Evolutionary conservation across 2,797 vertebrate species (phyloP).

Genomic region (Borostomias antarcticus): DNA sequence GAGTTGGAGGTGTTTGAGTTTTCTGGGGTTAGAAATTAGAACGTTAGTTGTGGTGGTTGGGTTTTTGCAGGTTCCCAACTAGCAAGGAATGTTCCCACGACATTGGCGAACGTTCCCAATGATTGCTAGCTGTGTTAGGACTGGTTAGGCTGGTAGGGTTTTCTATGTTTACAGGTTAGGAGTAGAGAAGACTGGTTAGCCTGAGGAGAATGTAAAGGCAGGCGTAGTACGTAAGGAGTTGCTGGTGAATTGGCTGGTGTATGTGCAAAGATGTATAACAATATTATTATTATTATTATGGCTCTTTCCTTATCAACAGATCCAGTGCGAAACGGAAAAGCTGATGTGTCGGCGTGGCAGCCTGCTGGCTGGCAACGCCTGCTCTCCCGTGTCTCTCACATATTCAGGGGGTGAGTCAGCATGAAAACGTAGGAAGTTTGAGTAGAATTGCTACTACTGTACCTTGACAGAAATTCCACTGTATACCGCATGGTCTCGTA

Average conservation of each 20-base stretch:
- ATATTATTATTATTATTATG: no score
- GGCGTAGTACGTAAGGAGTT: background rate
- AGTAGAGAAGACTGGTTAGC: no score
- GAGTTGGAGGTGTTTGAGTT: background rate
- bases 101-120: no score
- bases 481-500: background rate
- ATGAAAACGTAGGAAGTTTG: background rate
- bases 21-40: no score
- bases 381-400: background rate
- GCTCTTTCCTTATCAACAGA: conserved; percentile 55
- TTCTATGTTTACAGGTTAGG: no score
- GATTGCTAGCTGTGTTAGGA: background rate
- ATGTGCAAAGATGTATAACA: no score
- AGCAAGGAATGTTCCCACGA: no score
- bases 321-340: conserved; percentile 17
- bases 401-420: background rate
- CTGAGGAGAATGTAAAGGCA: no score
- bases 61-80: no score
- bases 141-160: background rate
- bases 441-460: background rate
- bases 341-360: background rate
- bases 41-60: no score
- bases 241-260: background rate
- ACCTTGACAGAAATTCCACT: background rate
- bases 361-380: background rate